Conservation (phyloP, 2,888 invertebrate species). For the Polydrusus cervinus region DNA sequence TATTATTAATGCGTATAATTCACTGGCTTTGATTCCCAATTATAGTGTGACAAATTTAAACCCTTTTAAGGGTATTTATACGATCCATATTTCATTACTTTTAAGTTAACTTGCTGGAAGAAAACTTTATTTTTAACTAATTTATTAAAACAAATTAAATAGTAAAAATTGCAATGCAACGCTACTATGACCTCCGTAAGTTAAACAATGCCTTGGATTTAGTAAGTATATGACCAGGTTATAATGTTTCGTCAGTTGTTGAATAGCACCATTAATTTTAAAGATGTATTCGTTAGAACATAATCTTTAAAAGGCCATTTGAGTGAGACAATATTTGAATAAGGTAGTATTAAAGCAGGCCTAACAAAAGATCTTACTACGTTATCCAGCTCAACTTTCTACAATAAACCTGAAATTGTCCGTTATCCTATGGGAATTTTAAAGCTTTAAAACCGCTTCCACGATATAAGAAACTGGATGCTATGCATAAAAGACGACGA, state of each 20-base stretch:
- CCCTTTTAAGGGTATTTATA: neutral
- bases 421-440: neutral
- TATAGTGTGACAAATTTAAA: too few species aligned
- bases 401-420: neutral
- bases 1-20: conserved; percentile 9
- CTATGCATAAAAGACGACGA: neutral
- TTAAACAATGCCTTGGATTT: too few species aligned
- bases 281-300: too few species aligned
- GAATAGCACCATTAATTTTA: too few species aligned
- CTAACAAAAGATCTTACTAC: neutral
- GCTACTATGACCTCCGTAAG: too few species aligned
- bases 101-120: too few species aligned
- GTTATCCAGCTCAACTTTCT: neutral
- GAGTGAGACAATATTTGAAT: neutral
- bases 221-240: too few species aligned
- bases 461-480: neutral
- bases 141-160: too few species aligned
- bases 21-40: neutral
- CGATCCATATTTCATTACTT: neutral
- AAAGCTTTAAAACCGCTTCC: conserved; percentile 4
- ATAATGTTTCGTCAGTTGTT: too few species aligned
- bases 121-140: too few species aligned
- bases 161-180: too few species aligned
- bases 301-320: too few species aligned
- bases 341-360: neutral